phyloP scores from a whole-genome alignment of 2,113 vertebrate genomes.

The Sinocyclocheilus maitianheensis region DNA sequence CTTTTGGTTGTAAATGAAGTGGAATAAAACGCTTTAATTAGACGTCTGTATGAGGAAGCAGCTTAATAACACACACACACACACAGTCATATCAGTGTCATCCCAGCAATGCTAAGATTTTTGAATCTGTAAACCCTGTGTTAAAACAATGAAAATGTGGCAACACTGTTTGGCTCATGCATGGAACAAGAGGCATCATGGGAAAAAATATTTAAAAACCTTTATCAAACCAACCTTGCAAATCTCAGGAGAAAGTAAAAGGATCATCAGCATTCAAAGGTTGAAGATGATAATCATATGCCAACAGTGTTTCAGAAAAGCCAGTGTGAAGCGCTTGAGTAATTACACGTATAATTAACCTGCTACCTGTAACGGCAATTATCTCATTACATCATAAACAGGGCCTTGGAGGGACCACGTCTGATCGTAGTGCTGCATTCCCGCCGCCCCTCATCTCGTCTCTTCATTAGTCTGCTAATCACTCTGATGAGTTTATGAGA shows the following conservation, averaged over 20 bases:
- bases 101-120: conserved; percentile 92
- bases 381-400: conserved; percentile 69
- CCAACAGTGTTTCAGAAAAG: conserved; percentile 62
- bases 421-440: conserved; percentile 39
- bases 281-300: conserved; percentile 64
- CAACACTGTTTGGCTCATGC: background rate
- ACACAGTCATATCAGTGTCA: conserved; percentile 75
- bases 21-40: conserved; percentile 80
- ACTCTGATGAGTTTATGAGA: conserved; percentile 64
- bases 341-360: conserved; percentile 72
- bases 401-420: conserved; percentile 58
- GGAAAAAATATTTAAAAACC: background rate
- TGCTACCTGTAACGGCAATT: conserved; percentile 72
- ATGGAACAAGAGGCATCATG: conserved; percentile 59
- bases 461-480: conserved; percentile 65
- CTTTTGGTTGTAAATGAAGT: conserved; percentile 77
- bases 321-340: conserved; percentile 67
- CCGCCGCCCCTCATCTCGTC: conserved; percentile 31
- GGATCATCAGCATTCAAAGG: background rate
- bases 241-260: conserved; percentile 31
- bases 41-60: conserved; percentile 59
- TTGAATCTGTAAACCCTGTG: background rate
- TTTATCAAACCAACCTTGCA: background rate
- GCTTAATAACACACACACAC: conserved; percentile 46
- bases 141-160: background rate